phyloP scores from a whole-genome alignment of 2,797 vertebrate genomes.

The Crenichthys baileyi region DNA sequence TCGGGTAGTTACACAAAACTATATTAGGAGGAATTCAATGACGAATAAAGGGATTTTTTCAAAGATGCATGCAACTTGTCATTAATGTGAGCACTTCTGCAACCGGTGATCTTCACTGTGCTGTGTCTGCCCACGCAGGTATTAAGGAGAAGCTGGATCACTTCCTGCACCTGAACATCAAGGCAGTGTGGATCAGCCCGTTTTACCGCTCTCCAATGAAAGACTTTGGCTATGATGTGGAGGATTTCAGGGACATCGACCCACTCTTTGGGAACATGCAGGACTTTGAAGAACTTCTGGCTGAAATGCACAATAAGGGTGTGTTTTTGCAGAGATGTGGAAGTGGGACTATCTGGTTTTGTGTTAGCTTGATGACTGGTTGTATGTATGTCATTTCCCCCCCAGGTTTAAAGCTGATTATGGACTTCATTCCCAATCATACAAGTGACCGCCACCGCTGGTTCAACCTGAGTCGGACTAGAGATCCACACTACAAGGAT shows the following conservation, averaged over 20 bases:
- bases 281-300: conserved; percentile 91
- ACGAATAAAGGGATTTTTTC: not conserved
- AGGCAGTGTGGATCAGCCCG: conserved; percentile 92
- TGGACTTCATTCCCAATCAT: conserved; percentile 97
- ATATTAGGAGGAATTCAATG: not conserved
- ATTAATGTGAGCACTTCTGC: not conserved
- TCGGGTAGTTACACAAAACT: not conserved
- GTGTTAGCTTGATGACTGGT: not conserved
- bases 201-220: conserved; percentile 92
- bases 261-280: conserved; percentile 93
- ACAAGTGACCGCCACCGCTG: conserved; percentile 93
- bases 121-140: conserved; percentile 75
- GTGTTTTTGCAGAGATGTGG: conserved; percentile 4
- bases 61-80: not conserved
- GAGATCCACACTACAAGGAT: conserved; percentile 86
- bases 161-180: conserved; percentile 88
- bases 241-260: conserved; percentile 91
- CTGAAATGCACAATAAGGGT: conserved; percentile 91
- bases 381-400: not conserved
- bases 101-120: not conserved
- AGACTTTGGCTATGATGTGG: conserved; percentile 90
- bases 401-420: conserved; percentile 93
- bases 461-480: conserved; percentile 90
- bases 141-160: conserved; percentile 90
- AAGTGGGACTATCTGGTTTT: not conserved